A percentile compares a stretch with the other conserved stretches of the same genome.
Evolutionary conservation across 2,888 invertebrate genomes (phyloP).

Genomic region (Drosophila phalerata): DNA sequence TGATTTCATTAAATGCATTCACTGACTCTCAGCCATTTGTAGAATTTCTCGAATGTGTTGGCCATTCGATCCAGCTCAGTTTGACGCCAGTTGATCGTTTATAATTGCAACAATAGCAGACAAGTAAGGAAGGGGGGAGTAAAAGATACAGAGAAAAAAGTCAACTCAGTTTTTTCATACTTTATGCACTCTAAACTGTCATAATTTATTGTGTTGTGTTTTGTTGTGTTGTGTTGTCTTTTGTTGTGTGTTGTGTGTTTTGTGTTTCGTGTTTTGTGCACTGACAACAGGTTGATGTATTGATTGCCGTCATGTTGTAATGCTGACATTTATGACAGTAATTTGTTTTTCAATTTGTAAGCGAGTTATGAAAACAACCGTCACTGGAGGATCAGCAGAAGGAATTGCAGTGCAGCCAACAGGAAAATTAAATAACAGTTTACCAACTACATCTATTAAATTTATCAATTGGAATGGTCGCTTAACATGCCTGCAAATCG

Average conservation of each 20-base stretch:
- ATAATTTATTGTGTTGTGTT: slow-evolving; percentile 66
- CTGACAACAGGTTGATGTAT: slow-evolving; percentile 75
- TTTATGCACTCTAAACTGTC: slow-evolving; percentile 74
- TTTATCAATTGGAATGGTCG: slow-evolving; percentile 2
- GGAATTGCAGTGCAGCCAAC: slow-evolving; percentile 14
- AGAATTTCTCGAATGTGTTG: slow-evolving; percentile 66
- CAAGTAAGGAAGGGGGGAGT: background rate
- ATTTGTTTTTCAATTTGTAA: slow-evolving; percentile 79
- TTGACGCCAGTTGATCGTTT: slow-evolving; percentile 64
- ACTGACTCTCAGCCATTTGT: slow-evolving; percentile 65
- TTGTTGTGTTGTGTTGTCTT: slow-evolving; percentile 19
- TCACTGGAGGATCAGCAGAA: slow-evolving; percentile 8
- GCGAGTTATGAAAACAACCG: slow-evolving; percentile 47
- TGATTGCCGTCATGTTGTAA: slow-evolving; percentile 75
- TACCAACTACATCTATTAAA: slow-evolving; percentile 11
- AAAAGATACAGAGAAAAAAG: slow-evolving; percentile 19
- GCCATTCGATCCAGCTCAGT: slow-evolving; percentile 43
- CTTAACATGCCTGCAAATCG: slow-evolving; percentile 3
- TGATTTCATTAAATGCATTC: slow-evolving; percentile 75
- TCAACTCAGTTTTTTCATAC: slow-evolving; percentile 27
- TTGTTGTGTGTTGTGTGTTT: slow-evolving; percentile 38
- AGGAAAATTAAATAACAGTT: slow-evolving; percentile 13
- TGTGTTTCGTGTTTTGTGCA: slow-evolving; percentile 43
- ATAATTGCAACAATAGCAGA: slow-evolving; percentile 51
- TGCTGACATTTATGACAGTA: slow-evolving; percentile 80